A percentile compares a stretch with the other conserved stretches of the same genome.
These are phyloP conservation scores for Chironomus tepperi DNA, from an alignment of 1,140 invertebrate genomes.

Conservation along the genomic window DNA sequence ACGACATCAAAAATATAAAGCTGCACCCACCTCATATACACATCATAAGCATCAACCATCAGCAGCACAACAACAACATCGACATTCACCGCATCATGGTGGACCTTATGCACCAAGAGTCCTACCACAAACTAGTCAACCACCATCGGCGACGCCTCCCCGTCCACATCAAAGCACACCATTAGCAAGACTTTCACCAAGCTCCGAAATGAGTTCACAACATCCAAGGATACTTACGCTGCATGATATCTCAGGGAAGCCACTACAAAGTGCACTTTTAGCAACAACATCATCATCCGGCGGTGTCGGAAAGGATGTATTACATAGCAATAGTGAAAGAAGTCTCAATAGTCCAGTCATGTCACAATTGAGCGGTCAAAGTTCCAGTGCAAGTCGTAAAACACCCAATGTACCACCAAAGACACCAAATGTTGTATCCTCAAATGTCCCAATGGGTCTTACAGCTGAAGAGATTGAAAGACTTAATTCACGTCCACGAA, in stretches of 20 bases:
- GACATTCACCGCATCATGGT: constrained; percentile 59
- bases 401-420: constrained; percentile 51
- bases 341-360: constrained; percentile 84
- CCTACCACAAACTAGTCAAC: constrained; percentile 55
- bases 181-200: constrained; percentile 78
- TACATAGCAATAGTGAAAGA: constrained; percentile 80
- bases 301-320: constrained; percentile 69
- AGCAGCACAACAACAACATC: constrained; percentile 51
- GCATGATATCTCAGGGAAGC: constrained; percentile 88
- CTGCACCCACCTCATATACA: constrained; percentile 60
- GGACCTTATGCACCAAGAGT: constrained; percentile 57
- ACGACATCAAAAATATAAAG: constrained; percentile 64
- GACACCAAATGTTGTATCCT: constrained; percentile 43
- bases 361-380: constrained; percentile 77
- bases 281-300: constrained; percentile 80
- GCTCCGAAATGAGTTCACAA: constrained; percentile 82
- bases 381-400: constrained; percentile 63
- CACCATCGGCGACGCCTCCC: constrained; percentile 48
- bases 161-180: constrained; percentile 77
- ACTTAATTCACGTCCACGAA: constrained; percentile 74
- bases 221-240: constrained; percentile 84
- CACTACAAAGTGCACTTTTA: constrained; percentile 75
- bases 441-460: constrained; percentile 63
- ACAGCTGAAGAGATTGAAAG: constrained; percentile 89
- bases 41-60: constrained; percentile 67